phyloP scores from a whole-genome alignment of 1,140 invertebrate genomes.

The Drosophila chauvacae region DNA sequence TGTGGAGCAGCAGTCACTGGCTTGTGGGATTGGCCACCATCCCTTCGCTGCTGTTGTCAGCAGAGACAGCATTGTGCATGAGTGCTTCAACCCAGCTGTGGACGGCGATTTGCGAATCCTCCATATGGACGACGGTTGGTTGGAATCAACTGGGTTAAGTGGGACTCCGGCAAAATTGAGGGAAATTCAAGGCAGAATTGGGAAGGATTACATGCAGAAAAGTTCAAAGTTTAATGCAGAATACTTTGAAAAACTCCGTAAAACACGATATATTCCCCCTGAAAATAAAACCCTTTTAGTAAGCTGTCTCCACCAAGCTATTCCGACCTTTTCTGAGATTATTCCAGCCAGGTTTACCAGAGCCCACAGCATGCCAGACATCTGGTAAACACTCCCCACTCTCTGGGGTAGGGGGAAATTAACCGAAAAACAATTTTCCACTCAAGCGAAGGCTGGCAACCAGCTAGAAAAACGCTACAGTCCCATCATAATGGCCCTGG shows the following conservation, averaged over 20 bases:
- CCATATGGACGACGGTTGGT: background rate
- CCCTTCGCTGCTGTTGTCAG: slow-evolving; percentile 46
- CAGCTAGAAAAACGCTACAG: slow-evolving; percentile 72
- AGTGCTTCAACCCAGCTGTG: slow-evolving; percentile 26
- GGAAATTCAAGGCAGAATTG: background rate
- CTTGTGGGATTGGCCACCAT: background rate
- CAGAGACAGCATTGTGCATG: slow-evolving; percentile 36
- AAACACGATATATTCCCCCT: background rate
- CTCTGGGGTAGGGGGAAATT: slow-evolving; percentile 49
- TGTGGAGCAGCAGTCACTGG: slow-evolving; percentile 34
- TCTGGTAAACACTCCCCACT: slow-evolving; percentile 5
- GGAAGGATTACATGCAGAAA: background rate
- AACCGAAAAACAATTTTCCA: slow-evolving; percentile 79
- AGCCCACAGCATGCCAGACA: slow-evolving; percentile 60
- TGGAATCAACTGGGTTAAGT: slow-evolving; percentile 31
- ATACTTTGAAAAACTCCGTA: background rate
- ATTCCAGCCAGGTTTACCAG: background rate
- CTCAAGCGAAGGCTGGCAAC: slow-evolving; percentile 70
- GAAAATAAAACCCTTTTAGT: background rate
- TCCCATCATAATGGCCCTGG: slow-evolving; percentile 39
- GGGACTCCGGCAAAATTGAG: background rate
- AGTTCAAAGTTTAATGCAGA: background rate
- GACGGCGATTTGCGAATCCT: background rate
- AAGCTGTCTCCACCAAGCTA: slow-evolving; percentile 23
- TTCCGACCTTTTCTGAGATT: slow-evolving; percentile 13